phyloP scores from a whole-genome alignment of 1,140 invertebrate genomes.

The Sminthurides bifidus region DNA sequence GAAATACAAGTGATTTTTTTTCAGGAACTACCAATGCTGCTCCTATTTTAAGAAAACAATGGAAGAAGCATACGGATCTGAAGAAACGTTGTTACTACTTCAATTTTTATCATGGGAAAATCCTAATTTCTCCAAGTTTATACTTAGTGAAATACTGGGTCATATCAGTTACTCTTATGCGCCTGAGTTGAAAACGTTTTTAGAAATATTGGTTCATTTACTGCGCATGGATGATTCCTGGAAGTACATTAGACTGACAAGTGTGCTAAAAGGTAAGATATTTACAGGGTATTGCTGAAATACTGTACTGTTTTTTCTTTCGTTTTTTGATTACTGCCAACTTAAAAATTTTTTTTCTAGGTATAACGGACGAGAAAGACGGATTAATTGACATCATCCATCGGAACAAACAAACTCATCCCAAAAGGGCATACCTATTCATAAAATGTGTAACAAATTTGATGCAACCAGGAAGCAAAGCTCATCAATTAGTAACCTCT shows the following conservation, averaged over 20 bases:
- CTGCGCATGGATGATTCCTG: constrained; percentile 86
- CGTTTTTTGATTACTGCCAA: constrained; percentile 5
- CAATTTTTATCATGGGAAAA: constrained; percentile 96
- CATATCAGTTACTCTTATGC: constrained; percentile 89
- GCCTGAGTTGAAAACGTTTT: constrained; percentile 81
- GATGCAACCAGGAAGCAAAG: constrained; percentile 67
- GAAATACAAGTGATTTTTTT: constrained; percentile 31
- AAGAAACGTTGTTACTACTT: constrained; percentile 75
- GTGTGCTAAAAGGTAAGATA: constrained; percentile 65
- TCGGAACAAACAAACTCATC: constrained; percentile 83
- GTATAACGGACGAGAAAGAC: constrained; percentile 79
- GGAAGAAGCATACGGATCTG: constrained; percentile 80
- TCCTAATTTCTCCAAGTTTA: constrained; percentile 74
- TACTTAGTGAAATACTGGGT: constrained; percentile 82
- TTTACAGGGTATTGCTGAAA: constrained; percentile 4
- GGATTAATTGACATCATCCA: constrained; percentile 87
- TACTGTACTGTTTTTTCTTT: not conserved
- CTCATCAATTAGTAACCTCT: constrained; percentile 59
- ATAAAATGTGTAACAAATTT: constrained; percentile 88
- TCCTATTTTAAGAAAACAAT: constrained; percentile 86
- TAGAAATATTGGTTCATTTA: constrained; percentile 76
- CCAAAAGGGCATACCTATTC: constrained; percentile 92
- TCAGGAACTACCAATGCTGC: constrained; percentile 38
- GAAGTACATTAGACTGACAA: constrained; percentile 84
- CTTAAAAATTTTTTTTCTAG: constrained; percentile 35